phyloP scores from a whole-genome alignment of 2,797 vertebrate genomes.

The Darevskia nairensis region DNA sequence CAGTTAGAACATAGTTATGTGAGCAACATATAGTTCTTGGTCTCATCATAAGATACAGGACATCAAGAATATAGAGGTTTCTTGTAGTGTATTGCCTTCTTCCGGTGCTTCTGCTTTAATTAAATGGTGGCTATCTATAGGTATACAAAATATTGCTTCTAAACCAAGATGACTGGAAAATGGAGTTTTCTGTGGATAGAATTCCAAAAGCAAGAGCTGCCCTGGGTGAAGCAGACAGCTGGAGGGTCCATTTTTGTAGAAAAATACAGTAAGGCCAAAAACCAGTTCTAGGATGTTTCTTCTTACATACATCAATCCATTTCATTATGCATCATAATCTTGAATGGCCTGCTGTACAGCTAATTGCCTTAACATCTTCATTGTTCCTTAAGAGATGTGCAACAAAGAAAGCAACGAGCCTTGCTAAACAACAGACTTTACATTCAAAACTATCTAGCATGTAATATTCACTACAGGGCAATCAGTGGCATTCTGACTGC shows the following conservation, averaged over 20 bases:
- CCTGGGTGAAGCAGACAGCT: not conserved
- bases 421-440: conserved; percentile 9
- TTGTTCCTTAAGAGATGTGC: not conserved
- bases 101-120: not conserved
- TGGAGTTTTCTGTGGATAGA: not conserved
- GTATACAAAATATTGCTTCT: not conserved
- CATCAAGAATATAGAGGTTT: not conserved
- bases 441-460: not conserved
- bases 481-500: not conserved
- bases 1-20: not conserved
- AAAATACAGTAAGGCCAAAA: not conserved
- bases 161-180: not conserved
- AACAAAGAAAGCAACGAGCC: conserved; percentile 3
- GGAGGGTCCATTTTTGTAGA: not conserved
- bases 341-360: conserved; percentile 34
- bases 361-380: not conserved
- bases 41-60: not conserved
- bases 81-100: not conserved
- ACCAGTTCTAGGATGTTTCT: not conserved
- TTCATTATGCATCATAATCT: conserved; percentile 40
- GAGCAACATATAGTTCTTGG: not conserved
- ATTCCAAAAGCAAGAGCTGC: not conserved
- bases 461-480: conserved; percentile 7
- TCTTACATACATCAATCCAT: not conserved
- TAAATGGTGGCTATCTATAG: not conserved